Evolutionary conservation across 2,888 invertebrate genomes (phyloP).

Genomic region (Drosophila infuscata): DNA sequence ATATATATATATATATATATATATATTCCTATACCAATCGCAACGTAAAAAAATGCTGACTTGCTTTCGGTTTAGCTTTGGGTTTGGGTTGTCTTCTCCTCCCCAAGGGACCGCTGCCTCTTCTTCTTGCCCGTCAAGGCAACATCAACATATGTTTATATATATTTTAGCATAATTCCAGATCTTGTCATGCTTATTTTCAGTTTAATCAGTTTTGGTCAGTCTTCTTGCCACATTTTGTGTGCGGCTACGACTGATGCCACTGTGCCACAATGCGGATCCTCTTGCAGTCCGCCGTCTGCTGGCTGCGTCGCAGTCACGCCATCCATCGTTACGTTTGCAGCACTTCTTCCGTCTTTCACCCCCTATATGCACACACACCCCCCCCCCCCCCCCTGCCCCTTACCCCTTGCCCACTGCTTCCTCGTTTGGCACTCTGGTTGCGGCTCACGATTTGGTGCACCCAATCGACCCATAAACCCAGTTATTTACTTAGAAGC

Average conservation of each 20-base stretch:
- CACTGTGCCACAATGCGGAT: slow-evolving; percentile 18
- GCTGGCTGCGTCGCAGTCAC: slow-evolving; percentile 32
- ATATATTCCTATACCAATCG: background rate
- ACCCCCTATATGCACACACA: background rate
- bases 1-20: too few relatives aligned
- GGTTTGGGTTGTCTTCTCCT: too few relatives aligned
- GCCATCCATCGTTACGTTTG: slow-evolving; percentile 53
- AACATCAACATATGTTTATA: background rate
- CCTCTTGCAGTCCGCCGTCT: slow-evolving; percentile 2
- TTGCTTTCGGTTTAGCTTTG: too few relatives aligned
- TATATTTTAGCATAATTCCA: background rate
- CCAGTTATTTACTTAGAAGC: slow-evolving; percentile 82
- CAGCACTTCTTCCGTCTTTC: background rate
- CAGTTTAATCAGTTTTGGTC: background rate
- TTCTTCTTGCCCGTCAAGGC: too few relatives aligned
- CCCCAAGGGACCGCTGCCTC: too few relatives aligned
- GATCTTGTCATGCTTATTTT: background rate
- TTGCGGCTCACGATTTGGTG: slow-evolving; percentile 81
- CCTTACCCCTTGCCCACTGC: background rate
- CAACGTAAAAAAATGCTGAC: background rate
- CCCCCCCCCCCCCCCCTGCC: background rate
- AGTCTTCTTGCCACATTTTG: background rate
- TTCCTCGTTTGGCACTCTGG: slow-evolving; percentile 48
- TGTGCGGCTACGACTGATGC: background rate
- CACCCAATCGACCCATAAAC: slow-evolving; percentile 85